Evolutionary conservation across 1,140 invertebrate genomes (phyloP).

Genomic region (Drosophila ananassae): DNA sequence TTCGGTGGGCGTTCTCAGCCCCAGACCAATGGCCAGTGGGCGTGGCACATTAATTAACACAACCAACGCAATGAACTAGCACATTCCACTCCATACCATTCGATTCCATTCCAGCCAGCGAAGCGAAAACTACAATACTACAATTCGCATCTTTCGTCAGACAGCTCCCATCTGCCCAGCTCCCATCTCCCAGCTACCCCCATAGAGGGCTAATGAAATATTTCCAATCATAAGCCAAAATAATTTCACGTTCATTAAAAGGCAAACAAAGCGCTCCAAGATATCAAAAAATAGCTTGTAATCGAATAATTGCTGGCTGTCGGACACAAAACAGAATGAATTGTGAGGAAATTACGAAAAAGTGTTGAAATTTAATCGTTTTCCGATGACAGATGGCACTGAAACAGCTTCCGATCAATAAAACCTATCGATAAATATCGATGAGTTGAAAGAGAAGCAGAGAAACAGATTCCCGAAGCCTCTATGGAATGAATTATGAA

Average conservation of each 20-base stretch:
- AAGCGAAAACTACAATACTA: slow-evolving; percentile 36
- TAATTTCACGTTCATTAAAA: slow-evolving; percentile 73
- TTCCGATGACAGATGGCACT: too few species aligned
- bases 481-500: slow-evolving; percentile 15
- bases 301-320: slow-evolving; percentile 50
- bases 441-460: too few species aligned
- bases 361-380: slow-evolving; percentile 44
- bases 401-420: neutral
- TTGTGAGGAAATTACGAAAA: slow-evolving; percentile 51
- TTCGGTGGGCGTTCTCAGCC: neutral
- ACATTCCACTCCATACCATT: slow-evolving; percentile 30
- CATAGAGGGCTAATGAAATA: slow-evolving; percentile 59
- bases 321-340: slow-evolving; percentile 11
- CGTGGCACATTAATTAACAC: slow-evolving; percentile 69
- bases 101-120: slow-evolving; percentile 17
- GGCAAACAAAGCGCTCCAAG: slow-evolving; percentile 14
- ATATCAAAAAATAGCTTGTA: slow-evolving; percentile 29
- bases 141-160: slow-evolving; percentile 40
- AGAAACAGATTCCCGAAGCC: too few species aligned
- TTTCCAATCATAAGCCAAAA: slow-evolving; percentile 54
- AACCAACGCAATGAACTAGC: slow-evolving; percentile 61
- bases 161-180: neutral
- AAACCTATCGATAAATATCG: too few species aligned
- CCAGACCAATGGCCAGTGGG: slow-evolving; percentile 14
- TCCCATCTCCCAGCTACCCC: too few species aligned